These are phyloP conservation scores for Agrotis clavis DNA, from an alignment of 2,888 invertebrate species.

Conservation along the genomic window DNA sequence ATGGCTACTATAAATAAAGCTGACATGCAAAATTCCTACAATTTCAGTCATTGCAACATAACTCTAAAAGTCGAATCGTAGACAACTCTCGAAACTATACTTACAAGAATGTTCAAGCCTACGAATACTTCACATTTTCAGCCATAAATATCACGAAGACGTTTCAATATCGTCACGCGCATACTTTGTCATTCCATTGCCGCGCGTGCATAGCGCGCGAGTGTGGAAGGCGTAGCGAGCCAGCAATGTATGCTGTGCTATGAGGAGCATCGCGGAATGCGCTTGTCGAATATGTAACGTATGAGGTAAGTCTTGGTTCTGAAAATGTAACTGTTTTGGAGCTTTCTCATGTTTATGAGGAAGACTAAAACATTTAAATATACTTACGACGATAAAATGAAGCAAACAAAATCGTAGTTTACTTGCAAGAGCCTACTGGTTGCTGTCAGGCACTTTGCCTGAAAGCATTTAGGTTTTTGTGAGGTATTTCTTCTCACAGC, in stretches of 20 bases:
- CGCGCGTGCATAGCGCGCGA: slow-evolving; percentile 35
- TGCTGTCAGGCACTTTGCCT: too few relatives aligned
- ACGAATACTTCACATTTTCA: slow-evolving; percentile 32
- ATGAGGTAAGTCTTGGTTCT: not conserved
- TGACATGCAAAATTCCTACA: not conserved
- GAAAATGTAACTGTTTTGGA: slow-evolving; percentile 6
- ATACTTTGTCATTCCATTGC: slow-evolving; percentile 58
- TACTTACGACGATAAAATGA: too few relatives aligned
- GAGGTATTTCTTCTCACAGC: too few relatives aligned
- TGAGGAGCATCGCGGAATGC: slow-evolving; percentile 15
- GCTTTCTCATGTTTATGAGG: not conserved
- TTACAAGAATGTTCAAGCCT: slow-evolving; percentile 22
- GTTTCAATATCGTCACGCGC: slow-evolving; percentile 30
- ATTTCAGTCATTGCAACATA: slow-evolving; percentile 13
- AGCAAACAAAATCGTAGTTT: too few relatives aligned
- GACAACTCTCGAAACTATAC: slow-evolving; percentile 29
- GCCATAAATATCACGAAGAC: slow-evolving; percentile 51
- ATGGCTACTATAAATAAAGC: too few relatives aligned
- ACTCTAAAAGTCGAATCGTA: slow-evolving; percentile 8
- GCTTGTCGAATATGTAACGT: slow-evolving; percentile 25
- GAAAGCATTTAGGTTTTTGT: too few relatives aligned
- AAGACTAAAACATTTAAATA: not conserved
- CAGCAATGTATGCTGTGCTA: slow-evolving; percentile 38
- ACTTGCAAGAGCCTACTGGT: too few relatives aligned
- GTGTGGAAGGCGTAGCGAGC: slow-evolving; percentile 30